Base-by-base conservation (phyloP, 35 echinoderm and acorn worm genomes). In the Nesometra sesokonis region DNA sequence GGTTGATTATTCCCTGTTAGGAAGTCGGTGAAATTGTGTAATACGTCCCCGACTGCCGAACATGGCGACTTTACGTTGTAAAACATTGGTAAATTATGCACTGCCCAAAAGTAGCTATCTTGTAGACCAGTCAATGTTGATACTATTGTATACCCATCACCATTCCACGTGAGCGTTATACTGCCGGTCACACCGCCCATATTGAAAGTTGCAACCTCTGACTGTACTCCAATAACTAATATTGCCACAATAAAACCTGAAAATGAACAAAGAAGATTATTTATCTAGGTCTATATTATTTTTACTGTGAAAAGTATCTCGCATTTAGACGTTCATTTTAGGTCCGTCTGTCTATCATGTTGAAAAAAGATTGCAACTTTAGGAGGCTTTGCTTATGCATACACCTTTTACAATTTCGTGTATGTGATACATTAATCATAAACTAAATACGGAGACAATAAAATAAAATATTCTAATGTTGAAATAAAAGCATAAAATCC, bases 61-160 rank as follows among this genome's bases (percentile, higher is more conserved):
- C 93, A 95, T 11, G 83, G 82, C 32, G 81, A 46, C 29, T 82
- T 80, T 35, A 79, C 77, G 40, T 92, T 90, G 90, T 95, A 95
- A 67, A 95, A 29, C 86, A 88, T 95, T 52, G 93, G 93, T 37
- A 84, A 78, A 23, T 88, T 34, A 31, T 85, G 90, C 23, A 95
- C 78, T 34, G 32, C 83, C 89, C 89, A 95, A 30, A 46, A 29
- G 77, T 89, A 95, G 2, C 0, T 35, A 57, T 89, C 80, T 9
- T 80, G 0, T 0, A 83, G 77, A 57, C 46, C 34, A 23, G 91
- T 37, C 0, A 34, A 15, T 31, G 85, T 89, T 31, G 57, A 76
- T 0, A 79, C 77, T 21, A 77, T 37, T 1, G 32, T 39, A 33
- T 36, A 84, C 13, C 57, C 40, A 29, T n/a, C 79, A 13, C 77